Evolutionary conservation across 2,888 invertebrate genomes (phyloP).

Genomic region (Ectemnius lituratus): DNA sequence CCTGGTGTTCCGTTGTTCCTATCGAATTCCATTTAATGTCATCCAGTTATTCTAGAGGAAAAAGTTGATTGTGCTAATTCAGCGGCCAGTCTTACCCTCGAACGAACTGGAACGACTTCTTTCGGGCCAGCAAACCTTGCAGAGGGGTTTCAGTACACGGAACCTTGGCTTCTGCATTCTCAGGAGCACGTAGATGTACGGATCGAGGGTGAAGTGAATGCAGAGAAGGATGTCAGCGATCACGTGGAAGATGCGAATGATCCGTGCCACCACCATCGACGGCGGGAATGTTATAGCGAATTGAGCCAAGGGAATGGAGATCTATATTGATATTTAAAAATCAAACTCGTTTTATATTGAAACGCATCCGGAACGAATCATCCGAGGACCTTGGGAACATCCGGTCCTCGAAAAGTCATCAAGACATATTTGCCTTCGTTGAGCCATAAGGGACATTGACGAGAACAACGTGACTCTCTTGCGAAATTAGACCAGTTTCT

Average conservation of each 20-base stretch:
- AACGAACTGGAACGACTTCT: slow-evolving; percentile 72
- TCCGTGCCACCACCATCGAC: slow-evolving; percentile 48
- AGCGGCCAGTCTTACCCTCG: slow-evolving; percentile 59
- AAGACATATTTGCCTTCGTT: background rate
- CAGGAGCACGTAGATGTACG: slow-evolving; percentile 89
- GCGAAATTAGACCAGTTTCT: no score
- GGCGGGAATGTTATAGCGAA: slow-evolving; percentile 66
- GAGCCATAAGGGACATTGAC: background rate
- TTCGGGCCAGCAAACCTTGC: slow-evolving; percentile 71
- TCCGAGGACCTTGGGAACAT: slow-evolving; percentile 14
- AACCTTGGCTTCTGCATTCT: slow-evolving; percentile 77
- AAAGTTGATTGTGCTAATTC: no score
- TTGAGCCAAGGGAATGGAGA: slow-evolving; percentile 83
- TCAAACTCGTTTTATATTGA: no score
- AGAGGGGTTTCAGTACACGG: slow-evolving; percentile 71
- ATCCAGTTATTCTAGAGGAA: no score
- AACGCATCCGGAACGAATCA: background rate
- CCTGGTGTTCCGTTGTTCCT: slow-evolving; percentile 72
- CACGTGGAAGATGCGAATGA: slow-evolving; percentile 78
- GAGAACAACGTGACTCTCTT: no score
- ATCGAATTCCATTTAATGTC: background rate
- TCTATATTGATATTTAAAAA: slow-evolving; percentile 74
- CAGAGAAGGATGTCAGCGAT: slow-evolving; percentile 88
- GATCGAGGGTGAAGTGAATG: slow-evolving; percentile 90
- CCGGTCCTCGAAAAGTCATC: slow-evolving; percentile 5